phyloP scores from a whole-genome alignment of 2,888 invertebrate species.

The Tetramorium bicarinatum region DNA sequence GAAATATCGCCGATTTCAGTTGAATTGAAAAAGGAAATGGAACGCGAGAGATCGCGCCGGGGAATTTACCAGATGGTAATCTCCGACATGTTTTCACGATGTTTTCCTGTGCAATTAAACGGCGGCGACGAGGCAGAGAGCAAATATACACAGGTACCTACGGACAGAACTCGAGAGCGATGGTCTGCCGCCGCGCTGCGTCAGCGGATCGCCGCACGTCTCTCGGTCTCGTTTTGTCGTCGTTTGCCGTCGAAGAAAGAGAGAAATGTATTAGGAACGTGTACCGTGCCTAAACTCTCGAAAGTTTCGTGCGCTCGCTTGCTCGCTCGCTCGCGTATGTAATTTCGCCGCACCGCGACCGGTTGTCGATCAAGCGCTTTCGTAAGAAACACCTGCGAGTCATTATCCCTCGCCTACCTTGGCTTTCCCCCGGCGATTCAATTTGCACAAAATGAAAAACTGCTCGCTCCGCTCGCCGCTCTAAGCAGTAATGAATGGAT shows the following conservation, averaged over 20 bases:
- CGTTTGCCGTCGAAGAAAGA: no score
- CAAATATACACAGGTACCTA: neutral
- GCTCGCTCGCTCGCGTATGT: conserved; percentile 24
- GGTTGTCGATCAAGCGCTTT: conserved; percentile 65
- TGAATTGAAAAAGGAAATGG: neutral
- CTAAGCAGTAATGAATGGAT: conserved; percentile 14
- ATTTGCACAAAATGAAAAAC: conserved; percentile 44
- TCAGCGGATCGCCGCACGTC: conserved; percentile 30
- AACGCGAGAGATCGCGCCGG: neutral
- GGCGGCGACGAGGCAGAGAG: neutral
- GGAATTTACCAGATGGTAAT: neutral
- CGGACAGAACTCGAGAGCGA: conserved; percentile 35
- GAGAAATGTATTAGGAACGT: conserved; percentile 14
- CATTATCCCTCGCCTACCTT: conserved; percentile 71
- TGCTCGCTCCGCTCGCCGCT: conserved; percentile 15
- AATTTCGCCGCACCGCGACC: conserved; percentile 57
- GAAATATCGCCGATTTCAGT: neutral
- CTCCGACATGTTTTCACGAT: conserved; percentile 10
- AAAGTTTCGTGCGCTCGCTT: conserved; percentile 45
- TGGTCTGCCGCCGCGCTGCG: conserved; percentile 3
- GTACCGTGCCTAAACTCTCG: conserved; percentile 48
- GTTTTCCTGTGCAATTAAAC: conserved; percentile 31
- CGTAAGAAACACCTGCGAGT: conserved; percentile 74
- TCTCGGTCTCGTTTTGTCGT: neutral
- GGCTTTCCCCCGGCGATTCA: conserved; percentile 70